Percentiles rank a stretch among this genome's conserved stretches.
These are phyloP conservation scores for Sphaerodactylus townsendi DNA, from an alignment of 2,113 vertebrate genomes.

Conservation along the genomic window DNA sequence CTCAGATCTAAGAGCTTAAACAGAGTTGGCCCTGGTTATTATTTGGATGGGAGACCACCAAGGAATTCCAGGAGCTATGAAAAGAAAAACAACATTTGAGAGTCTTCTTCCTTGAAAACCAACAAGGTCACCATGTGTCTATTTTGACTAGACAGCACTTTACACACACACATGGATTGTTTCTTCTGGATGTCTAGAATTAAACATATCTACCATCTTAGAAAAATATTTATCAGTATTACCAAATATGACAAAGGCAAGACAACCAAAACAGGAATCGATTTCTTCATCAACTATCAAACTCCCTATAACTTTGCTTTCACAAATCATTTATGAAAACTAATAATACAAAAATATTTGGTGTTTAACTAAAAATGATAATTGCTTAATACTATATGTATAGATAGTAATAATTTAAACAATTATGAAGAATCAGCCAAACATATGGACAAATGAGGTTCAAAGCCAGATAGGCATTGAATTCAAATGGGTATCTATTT, in stretches of 20 bases:
- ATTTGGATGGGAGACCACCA: no score
- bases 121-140: no score
- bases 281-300: background rate
- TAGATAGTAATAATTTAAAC: background rate
- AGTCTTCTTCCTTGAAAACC: no score
- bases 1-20: no score
- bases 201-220: background rate
- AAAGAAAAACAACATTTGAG: no score
- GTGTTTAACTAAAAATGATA: background rate
- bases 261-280: background rate
- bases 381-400: background rate
- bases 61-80: no score
- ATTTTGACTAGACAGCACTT: no score
- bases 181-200: background rate
- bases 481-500: no score
- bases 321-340: background rate
- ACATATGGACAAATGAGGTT: background rate
- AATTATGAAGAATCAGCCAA: background rate
- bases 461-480: background rate
- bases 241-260: background rate
- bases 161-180: background rate
- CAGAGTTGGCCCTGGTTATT: no score
- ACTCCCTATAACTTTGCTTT: background rate
- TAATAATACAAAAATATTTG: background rate
- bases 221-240: conserved; percentile 3